These are phyloP conservation scores for Drosophila pseudoobscura DNA, from an alignment of 1,140 invertebrate species.

Conservation along the genomic window DNA sequence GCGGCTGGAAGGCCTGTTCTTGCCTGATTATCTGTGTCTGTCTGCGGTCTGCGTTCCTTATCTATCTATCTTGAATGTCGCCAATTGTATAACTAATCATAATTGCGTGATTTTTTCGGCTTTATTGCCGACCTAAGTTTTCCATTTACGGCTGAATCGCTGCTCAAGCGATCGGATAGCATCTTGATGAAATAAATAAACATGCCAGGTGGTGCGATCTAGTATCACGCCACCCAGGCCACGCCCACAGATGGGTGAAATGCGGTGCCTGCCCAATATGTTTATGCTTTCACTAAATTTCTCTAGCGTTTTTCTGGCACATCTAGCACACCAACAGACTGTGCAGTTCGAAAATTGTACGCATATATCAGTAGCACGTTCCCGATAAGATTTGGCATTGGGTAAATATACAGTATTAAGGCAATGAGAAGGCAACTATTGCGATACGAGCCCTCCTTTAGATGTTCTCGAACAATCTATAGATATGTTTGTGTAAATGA, in stretches of 20 bases:
- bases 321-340: slow-evolving; percentile 18
- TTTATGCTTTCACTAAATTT: slow-evolving; percentile 40
- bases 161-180: not conserved
- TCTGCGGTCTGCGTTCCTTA: slow-evolving; percentile 22
- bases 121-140: slow-evolving; percentile 11
- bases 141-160: too few relatives aligned
- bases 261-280: slow-evolving; percentile 5
- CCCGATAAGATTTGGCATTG: slow-evolving; percentile 62
- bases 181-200: slow-evolving; percentile 15
- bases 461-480: slow-evolving; percentile 62
- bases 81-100: slow-evolving; percentile 26
- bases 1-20: slow-evolving; percentile 19
- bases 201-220: slow-evolving; percentile 33
- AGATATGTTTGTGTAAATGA: slow-evolving; percentile 34
- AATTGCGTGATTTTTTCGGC: slow-evolving; percentile 27
- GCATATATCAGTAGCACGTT: slow-evolving; percentile 30
- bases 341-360: slow-evolving; percentile 16
- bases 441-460: slow-evolving; percentile 31
- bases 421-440: slow-evolving; percentile 17
- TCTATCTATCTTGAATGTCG: slow-evolving; percentile 20
- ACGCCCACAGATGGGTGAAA: slow-evolving; percentile 19
- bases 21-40: slow-evolving; percentile 10
- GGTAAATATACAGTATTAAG: slow-evolving; percentile 25
- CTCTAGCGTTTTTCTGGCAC: slow-evolving; percentile 16
- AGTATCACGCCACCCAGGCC: slow-evolving; percentile 28